A percentile compares a stretch with the other conserved stretches of the same genome.
phyloP scores from a whole-genome alignment of 2,888 invertebrate genomes.

The Chaetogeoica ovagalla region DNA sequence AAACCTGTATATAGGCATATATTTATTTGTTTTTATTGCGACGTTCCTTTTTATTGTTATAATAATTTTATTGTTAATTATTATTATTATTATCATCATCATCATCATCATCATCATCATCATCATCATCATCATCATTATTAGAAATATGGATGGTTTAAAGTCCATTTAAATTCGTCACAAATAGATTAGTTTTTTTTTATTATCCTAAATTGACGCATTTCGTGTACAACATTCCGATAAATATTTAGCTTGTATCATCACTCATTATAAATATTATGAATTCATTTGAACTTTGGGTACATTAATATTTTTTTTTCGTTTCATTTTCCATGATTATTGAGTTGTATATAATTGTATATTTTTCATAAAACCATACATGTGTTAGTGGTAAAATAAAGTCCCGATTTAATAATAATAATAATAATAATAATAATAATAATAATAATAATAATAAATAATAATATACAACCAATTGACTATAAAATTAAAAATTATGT shows the following conservation, averaged over 20 bases:
- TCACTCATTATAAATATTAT: constrained; percentile 16
- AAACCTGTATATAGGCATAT: neutral
- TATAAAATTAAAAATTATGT: neutral
- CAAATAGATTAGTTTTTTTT: constrained; percentile 3
- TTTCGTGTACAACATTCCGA: neutral
- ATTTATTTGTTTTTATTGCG: neutral
- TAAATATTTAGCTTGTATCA: constrained; percentile 5
- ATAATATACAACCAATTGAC: neutral
- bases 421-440: too few relatives aligned
- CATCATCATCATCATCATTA: neutral
- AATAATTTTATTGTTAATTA: neutral
- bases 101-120: neutral
- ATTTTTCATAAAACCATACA: neutral
- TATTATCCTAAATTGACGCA: constrained; percentile 15
- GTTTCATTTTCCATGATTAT: neutral
- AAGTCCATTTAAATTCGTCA: constrained; percentile 10
- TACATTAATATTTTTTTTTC: neutral
- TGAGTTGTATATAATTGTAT: neutral
- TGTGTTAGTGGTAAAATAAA: constrained; percentile 8
- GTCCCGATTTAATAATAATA: neutral
- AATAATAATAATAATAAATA: too few relatives aligned
- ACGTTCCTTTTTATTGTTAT: neutral
- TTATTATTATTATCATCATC: too few relatives aligned
- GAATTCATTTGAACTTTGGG: constrained; percentile 29
- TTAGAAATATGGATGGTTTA: neutral